Evolutionary conservation across 2,888 invertebrate species (phyloP), one percentile per base, ranked within the genome.

Genomic region (Agonopterix arenella): DNA sequence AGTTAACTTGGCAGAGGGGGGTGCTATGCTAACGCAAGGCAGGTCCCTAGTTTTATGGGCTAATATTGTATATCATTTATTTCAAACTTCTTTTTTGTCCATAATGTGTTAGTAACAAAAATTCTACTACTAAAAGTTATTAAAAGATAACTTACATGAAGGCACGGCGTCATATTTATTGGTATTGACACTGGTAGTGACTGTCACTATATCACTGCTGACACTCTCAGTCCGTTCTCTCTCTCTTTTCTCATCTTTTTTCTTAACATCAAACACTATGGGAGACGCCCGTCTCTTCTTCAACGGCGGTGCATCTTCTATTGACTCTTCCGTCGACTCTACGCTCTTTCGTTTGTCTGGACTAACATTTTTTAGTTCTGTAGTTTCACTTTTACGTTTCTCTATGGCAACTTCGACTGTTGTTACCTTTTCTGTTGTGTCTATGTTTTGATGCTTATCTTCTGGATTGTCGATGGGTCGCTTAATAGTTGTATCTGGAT

Each of bases 141-240:
- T n/a, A 47, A 45, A 45, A 44, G 38, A 46, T 36, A 54, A 83
- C 91, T 90, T 79, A 92, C 92, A 66, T 47, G 91, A 83, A 2
- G 92, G 92, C 51, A 92, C 61, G 44, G 91, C 74, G 58, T 92
- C 92, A 68, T 91, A 92, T 82, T 92, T 92, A 56, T 88, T 72
- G 0, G 80, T 61, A 47, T 60, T 78, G 0, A 69, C 62, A 3
- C 69, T 67, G 1, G 84, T 84, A 0, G 77, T 77, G 0, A 86
- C 72, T 0, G 72, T 76, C 1, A 84, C 81, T 40, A 79, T 77
- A 49, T 88, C 88, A 52, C 88, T 89, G 52, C 91, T 90, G 0
- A 70, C 73, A 61, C 90, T 90, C 11, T 89, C 88, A 13, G 90
- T 90, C 52, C 84, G 77, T 51, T 73, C 84, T 72, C 54, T 78